Base-by-base conservation (phyloP, 2,888 invertebrate genomes). In the Zootermopsis nevadensis region DNA sequence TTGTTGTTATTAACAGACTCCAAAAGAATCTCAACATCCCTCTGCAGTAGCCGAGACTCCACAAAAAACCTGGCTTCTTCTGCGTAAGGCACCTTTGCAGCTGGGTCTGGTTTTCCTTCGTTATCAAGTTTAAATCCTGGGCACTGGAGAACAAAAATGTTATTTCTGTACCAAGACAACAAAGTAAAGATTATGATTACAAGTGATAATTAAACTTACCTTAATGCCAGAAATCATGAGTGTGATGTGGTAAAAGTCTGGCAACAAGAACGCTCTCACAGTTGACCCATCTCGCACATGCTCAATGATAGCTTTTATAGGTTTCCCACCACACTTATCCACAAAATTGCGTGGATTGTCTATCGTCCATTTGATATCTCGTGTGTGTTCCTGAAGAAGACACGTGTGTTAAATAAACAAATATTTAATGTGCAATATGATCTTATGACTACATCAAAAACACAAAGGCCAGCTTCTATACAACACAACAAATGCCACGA, bases 211-310 rank as follows among this genome's bases (percentile, higher is more conserved):
- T 24, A 12, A 42, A 90, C 92, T 92, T 89, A 94, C 94, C 88
- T 95, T 91, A 86, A 99, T 97, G 84, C 99, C 99, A 80, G 98
- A 96, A 85, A 99, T 94, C 96, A 98, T 98, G 84, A 99, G 90
- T 0, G 98, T 99, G 84, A 99, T 94, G 88, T 98, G 96, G 87
- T 97, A 94, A 89, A 94, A 98, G 84, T 96, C 96, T 1, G 99
- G 98, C 83, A 99, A 90, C 22, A 99, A 91, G 87, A 98, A 96
- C 4, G 97, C 95, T 86, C 99, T 93, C 24, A 99, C 94, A 0
- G 99, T 99, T 53, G 98, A 98, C 0, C 99, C 99, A 90, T 99
- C 99, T 83, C 98, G 93, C 0, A 99, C 99, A 91, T 98, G 98
- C 89, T 99, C 99, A 87, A 99, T 95, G 83, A 99, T 94, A 76